Base-by-base conservation (phyloP, 2,113 vertebrate genomes). In the Bos indicus region DNA sequence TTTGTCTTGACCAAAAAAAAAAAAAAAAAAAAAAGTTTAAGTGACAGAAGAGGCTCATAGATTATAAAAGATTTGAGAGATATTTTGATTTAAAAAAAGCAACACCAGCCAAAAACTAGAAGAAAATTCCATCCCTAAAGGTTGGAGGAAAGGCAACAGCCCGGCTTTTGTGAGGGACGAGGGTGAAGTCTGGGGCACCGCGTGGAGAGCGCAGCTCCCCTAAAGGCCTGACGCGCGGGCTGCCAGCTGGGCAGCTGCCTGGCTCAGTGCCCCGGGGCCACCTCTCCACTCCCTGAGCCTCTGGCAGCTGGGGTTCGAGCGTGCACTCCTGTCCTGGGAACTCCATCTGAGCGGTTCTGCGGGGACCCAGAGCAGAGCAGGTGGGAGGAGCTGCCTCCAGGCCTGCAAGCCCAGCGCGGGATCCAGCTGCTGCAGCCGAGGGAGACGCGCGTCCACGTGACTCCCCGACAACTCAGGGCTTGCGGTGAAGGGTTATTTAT, bases 181-280 rank as follows among this genome's bases (percentile, higher is more conserved):
- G 36, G 36, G 36, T 36, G 36, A 36, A 36, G 36, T 36, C 36
- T 19, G n/a, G 25, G 71, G 46, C 46, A 0, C 12, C 4, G 13
- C 17, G 19, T 6, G 3, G 11, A 26, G n/a, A 60, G 19, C 51
- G 10, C 15, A 4, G 36, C 5, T 33, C 21, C 28, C 19, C 16
- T 3, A 2, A 2, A 33, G 36, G 15, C 6, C 21, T 12, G 2
- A 7, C 10, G 2, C 36, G 1, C 3, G 1, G n/a, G 51, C 77
- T 16, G 15, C 23, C 13, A 33, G 40, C 57, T 3, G 0, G 30
- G 26, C 1, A 2, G 33, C 40, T 48, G 2, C 36, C 17, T 23
- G 40, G 15, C 46, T 16, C 3, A 6, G 30, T 4, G 33, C 21
- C 2, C 59, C 3, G 2, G 4, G 17, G 12, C 88, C 36, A 26